Evolutionary conservation across 2,888 invertebrate genomes (phyloP), one percentile per base, ranked within the genome.

Genomic region (Adineta ricciae): DNA sequence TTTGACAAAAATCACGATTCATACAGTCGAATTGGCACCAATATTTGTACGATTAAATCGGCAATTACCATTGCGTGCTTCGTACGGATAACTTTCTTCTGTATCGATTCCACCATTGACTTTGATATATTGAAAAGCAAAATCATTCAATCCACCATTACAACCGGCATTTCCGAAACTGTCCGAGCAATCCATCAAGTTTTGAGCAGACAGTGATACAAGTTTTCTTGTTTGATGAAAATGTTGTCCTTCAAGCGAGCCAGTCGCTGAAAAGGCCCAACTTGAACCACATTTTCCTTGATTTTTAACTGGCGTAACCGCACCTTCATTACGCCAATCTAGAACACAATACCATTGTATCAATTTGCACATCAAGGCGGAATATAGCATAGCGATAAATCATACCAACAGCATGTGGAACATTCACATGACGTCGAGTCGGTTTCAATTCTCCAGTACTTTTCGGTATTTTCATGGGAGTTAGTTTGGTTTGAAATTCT

Each of bases 181-280:
- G 4, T 90, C 88, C 86, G 95, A 95, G 90, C 96, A 96, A 91
- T 96, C 96, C 85, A 96, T 92, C 87, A 96, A 92, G 91, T 96
- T 96, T 92, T 96, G 96, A 91, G 96, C 96, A 87, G 95, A 95
- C 24, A 96, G 93, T 0, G 95, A 95, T 49, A 95, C 93, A 85
- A 96, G 92, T 87, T 92, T 92, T 21, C 94, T 94, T 24, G 92
- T 92, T 91, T 94, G 93, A 87, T 95, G 93, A 93, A 93, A 96
- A 91, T 96, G n/a, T 83, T 87, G 87, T 19, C 86, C 87, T 64
- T 86, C 86, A 21, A 86, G 78, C n/a, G 86, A 50, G 24, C 84
- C 86, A 27, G 86, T 56, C 14, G 84, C 84, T 50, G 92, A 95
- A 96, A 85, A 95, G 95, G 89, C 94, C 93, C 91, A 95, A 95